phyloP scores from a whole-genome alignment of 2,113 vertebrate species.

The Boleophthalmus pectinirostris region DNA sequence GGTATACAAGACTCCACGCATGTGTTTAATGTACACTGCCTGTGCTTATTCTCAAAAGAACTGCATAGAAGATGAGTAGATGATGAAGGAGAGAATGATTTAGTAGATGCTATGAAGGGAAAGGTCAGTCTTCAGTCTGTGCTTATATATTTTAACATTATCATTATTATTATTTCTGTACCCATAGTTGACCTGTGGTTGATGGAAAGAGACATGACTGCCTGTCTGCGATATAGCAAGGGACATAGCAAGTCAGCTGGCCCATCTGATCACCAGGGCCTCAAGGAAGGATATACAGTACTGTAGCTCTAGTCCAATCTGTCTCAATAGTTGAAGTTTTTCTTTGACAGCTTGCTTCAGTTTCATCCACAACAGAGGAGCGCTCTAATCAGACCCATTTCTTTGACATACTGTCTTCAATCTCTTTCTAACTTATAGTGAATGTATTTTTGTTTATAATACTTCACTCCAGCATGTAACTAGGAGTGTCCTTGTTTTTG shows the following conservation, averaged over 20 bases:
- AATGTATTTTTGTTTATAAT: too few species aligned
- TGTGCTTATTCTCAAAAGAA: slow-evolving; percentile 15
- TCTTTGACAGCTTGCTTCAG: background rate
- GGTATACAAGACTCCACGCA: background rate
- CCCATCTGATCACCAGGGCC: background rate
- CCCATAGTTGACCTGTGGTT: background rate
- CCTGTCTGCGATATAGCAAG: background rate
- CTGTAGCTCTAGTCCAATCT: background rate
- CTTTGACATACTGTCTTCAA: background rate
- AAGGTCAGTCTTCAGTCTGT: slow-evolving; percentile 7
- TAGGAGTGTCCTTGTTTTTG: too few species aligned
- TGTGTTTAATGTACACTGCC: slow-evolving; percentile 7
- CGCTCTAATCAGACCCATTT: background rate
- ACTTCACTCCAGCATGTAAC: too few species aligned
- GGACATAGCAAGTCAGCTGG: background rate
- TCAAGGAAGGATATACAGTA: too few species aligned
- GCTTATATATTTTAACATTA: slow-evolving; percentile 31
- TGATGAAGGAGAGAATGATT: background rate
- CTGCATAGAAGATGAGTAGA: background rate
- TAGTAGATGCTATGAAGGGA: background rate
- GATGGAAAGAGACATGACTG: too few species aligned
- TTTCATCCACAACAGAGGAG: too few species aligned
- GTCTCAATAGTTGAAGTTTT: background rate
- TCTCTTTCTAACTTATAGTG: background rate
- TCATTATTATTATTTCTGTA: background rate